phyloP scores from a whole-genome alignment of 2,888 invertebrate species.

The Dicyrtomina minuta region DNA sequence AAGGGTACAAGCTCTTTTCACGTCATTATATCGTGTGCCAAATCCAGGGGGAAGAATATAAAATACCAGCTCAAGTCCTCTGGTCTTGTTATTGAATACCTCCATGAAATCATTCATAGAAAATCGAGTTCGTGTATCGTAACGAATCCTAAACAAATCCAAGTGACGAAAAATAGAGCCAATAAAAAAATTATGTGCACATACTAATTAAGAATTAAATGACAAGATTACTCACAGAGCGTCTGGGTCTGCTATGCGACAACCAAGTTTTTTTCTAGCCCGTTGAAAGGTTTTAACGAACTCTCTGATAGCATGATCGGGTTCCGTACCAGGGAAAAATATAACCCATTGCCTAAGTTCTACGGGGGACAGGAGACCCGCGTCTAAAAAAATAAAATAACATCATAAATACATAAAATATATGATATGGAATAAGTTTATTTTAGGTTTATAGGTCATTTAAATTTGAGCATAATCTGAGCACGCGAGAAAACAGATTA shows the following conservation, averaged over 20 bases:
- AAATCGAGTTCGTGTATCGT: slow-evolving; percentile 14
- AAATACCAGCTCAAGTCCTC: slow-evolving; percentile 55
- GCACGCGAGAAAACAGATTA: too few species aligned
- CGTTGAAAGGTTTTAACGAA: slow-evolving; percentile 12
- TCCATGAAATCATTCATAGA: neutral
- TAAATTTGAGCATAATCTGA: neutral
- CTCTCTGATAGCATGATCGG: slow-evolving; percentile 19
- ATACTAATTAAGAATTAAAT: too few species aligned
- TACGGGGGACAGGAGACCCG: slow-evolving; percentile 37
- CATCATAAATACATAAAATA: too few species aligned
- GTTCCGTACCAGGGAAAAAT: slow-evolving; percentile 10
- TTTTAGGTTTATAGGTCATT: too few species aligned
- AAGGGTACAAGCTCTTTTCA: slow-evolving; percentile 81
- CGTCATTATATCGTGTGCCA: slow-evolving; percentile 76
- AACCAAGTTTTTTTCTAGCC: slow-evolving; percentile 23
- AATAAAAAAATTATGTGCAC: neutral
- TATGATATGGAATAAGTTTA: too few species aligned
- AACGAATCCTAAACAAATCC: slow-evolving; percentile 17
- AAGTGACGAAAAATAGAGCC: too few species aligned
- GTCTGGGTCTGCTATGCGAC: neutral
- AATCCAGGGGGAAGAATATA: slow-evolving; percentile 69
- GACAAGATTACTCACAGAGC: slow-evolving; percentile 30
- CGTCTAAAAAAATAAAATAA: too few species aligned
- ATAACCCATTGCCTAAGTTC: slow-evolving; percentile 36
- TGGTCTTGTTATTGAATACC: neutral